A percentile compares a stretch with the other conserved stretches of the same genome.
These are phyloP conservation scores for Coranthus polyacanthus DNA, from an alignment of 2,797 vertebrate genomes.

Conservation along the genomic window DNA sequence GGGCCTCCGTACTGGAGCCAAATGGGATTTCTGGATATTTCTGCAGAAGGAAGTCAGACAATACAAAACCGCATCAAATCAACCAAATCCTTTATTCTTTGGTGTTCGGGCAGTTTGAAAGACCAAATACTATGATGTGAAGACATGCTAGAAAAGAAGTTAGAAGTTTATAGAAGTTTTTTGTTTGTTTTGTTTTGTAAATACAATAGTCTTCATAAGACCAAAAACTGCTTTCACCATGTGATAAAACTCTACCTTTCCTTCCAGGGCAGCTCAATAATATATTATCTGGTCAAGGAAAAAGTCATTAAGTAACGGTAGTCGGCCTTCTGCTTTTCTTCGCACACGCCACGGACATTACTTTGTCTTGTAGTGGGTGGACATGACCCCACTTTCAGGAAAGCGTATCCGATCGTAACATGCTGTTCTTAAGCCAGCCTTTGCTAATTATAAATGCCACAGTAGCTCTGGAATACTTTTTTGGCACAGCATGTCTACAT, in stretches of 20 bases:
- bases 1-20: conserved; percentile 12
- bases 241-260: conserved; percentile 48
- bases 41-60: background rate
- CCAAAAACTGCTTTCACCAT: conserved; percentile 40
- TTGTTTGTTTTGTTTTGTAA: conserved; percentile 20
- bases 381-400: conserved; percentile 7
- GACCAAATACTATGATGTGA: conserved; percentile 52
- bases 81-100: conserved; percentile 23
- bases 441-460: conserved; percentile 24
- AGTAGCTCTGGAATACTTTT: conserved; percentile 17
- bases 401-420: conserved; percentile 1
- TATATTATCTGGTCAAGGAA: conserved; percentile 20
- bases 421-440: conserved; percentile 10
- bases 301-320: conserved; percentile 9
- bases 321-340: conserved; percentile 5
- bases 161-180: conserved; percentile 5
- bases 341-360: background rate
- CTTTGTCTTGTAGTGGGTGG: conserved; percentile 22
- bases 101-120: conserved; percentile 12
- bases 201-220: conserved; percentile 56
- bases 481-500: conserved; percentile 48
- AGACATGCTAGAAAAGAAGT: conserved; percentile 21
- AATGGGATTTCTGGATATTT: conserved; percentile 10
- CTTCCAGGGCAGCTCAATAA: conserved; percentile 59
- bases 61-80: conserved; percentile 7